Evolutionary conservation across 1,140 invertebrate genomes (phyloP), one percentile per base, ranked within the genome.

Genomic region (Antheraea pernyi): DNA sequence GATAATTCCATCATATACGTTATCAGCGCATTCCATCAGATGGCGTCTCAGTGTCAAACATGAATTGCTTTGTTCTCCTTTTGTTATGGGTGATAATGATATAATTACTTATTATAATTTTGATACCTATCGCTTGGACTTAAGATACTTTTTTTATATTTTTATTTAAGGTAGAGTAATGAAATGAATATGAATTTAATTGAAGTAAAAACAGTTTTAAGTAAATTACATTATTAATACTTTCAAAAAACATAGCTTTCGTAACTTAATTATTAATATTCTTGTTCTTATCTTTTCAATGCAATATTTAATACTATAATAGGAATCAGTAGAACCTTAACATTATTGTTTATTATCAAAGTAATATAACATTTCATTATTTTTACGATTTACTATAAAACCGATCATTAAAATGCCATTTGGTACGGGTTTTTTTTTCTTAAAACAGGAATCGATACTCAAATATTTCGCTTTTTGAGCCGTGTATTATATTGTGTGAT

Each of bases 401-500:
- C n/a, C 10, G 53, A 37, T 18, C 58, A 46, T 68, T 68, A 68
- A 60, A 68, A 61, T 37, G 67, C 36, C 18, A 36, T 67, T 59
- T 67, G 58, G 7, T 19, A 59, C 22, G 65, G 16, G 42, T 68
- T 71, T 46, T 16, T 30, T 53, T 53, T 53, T 53, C 39, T 48
- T 62, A 53, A 71, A 73, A 69, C 71, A 69, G 68, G 67, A 70
- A 72, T 74, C 22, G 48, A n/a, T 18, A 58, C 30, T 30, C 59
- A 48, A 72, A 65, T 63, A 68, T 70, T 73, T 71, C 69, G 66
- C 64, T 67, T 59, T 60, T 67, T 59, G 64, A 69, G 64, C 16
- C 11, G 66, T 69, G 59, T 61, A 42, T 39, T 71, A 67, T 79
- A 73, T 59, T 68, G 65, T 71, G 58, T 71, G 73, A 66, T 71